These are phyloP conservation scores for Dendrocincla fuliginosa DNA, from an alignment of 2,797 vertebrate species.

Conservation along the genomic window DNA sequence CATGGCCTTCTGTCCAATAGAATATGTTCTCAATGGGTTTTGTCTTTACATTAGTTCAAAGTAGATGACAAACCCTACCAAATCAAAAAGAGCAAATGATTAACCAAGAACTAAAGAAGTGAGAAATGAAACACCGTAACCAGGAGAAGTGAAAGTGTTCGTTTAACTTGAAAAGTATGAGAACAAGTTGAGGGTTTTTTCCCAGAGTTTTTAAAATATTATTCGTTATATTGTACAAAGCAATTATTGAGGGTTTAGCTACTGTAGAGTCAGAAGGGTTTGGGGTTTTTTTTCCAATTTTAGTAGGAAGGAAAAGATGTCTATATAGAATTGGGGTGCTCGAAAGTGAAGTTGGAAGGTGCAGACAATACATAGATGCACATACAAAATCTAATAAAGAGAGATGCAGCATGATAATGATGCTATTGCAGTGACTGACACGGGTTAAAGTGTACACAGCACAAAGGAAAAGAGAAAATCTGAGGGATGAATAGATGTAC, in stretches of 20 bases:
- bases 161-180: background rate
- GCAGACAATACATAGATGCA: background rate
- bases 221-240: background rate
- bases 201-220: background rate
- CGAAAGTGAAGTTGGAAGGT: background rate
- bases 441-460: background rate
- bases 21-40: background rate
- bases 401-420: background rate
- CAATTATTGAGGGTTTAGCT: background rate
- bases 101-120: background rate
- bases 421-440: background rate
- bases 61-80: background rate
- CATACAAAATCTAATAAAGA: background rate
- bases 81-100: background rate
- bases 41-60: background rate
- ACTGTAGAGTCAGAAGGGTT: background rate
- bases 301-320: background rate
- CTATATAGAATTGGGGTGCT: background rate
- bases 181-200: background rate
- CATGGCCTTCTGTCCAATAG: background rate
- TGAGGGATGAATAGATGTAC: background rate
- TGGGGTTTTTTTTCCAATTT: background rate
- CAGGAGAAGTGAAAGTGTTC: background rate
- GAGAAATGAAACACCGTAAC: background rate
- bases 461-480: background rate